Base-by-base conservation (phyloP, 1,140 invertebrate genomes). In the Drosophila guanche region DNA sequence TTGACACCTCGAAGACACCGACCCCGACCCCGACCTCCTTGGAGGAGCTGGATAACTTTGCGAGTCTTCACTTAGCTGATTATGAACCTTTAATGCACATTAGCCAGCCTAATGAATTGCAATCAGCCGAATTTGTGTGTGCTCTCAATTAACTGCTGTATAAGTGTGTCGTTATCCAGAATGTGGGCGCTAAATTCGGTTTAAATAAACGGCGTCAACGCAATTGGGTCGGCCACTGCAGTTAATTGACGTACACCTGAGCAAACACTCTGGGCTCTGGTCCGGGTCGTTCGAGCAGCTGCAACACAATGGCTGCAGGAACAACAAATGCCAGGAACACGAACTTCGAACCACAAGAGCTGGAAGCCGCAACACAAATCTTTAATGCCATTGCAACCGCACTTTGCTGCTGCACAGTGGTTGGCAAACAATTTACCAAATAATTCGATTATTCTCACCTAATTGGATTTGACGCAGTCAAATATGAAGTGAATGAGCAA, bases 141-240 rank as follows among this genome's bases (percentile, higher is more conserved):
- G 33, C 16, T 88, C 81, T 78, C 78, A 86, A 86, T 88, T 88
- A 81, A 45, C 52, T 54, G 40, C 45, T 22, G 6, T 1, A 6
- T 27, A 27, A 0, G 6, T 27, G 6, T 5, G 25, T 5, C 5
- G 25, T 12, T 37, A 37, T 4, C 46, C 75, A 52, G 63, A 88
- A 54, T 60, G 57, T 57, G 51, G 60, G 65, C 81, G 59, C 80
- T 75, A 86, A 88, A 81, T 76, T 81, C 65, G 66, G 81, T 78
- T 86, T 81, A 88, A 81, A 70, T 68, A 68, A 52, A 75, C 70
- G 74, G 83, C 81, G 73, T 77, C 80, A 85, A 86, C 81, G 71
- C 81, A 85, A 78, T 86, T 85, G 73, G 77, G 69, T 77, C 78
- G 68, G 41, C 42, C 48, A 59, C 81, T 67, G 73, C 73, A 88